phyloP scores from a whole-genome alignment of 2,113 vertebrate genomes.

The Pelecanoides urinatrix region DNA sequence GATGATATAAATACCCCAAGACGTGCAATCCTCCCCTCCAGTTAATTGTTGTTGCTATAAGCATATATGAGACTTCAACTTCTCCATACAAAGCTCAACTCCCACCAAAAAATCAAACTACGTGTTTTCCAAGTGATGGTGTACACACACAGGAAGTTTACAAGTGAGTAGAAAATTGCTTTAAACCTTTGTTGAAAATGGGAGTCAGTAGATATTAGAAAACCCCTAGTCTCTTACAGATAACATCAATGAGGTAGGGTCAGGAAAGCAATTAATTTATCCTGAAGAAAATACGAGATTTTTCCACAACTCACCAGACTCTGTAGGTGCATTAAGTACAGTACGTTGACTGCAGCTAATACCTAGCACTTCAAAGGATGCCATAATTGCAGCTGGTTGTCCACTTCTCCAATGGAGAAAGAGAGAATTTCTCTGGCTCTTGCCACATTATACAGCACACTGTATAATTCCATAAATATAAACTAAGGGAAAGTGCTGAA shows the following conservation, averaged over 20 bases:
- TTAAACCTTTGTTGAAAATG: not conserved
- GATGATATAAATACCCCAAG: not conserved
- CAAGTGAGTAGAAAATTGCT: not conserved
- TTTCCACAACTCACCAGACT: not conserved
- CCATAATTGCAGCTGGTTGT: not conserved
- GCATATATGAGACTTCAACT: not conserved
- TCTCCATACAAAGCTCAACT: not conserved
- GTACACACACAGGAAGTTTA: not conserved
- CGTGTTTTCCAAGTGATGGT: not conserved
- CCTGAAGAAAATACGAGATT: not conserved
- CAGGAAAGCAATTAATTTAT: not conserved
- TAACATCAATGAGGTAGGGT: not conserved
- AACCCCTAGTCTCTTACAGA: not conserved
- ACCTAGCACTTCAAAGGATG: not conserved
- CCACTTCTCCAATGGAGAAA: not conserved
- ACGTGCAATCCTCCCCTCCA: not conserved
- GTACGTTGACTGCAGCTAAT: not conserved
- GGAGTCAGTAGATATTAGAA: not conserved
- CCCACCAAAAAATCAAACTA: not conserved
- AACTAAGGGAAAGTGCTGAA: not conserved
- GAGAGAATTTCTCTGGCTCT: not conserved
- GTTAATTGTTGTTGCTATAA: not conserved
- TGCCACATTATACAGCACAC: not conserved
- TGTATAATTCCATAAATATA: not conserved
- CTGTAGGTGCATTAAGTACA: not conserved